Evolutionary conservation across 2,797 vertebrate species (phyloP), one percentile per base, ranked within the genome.

Genomic region (Cossypha caffra): DNA sequence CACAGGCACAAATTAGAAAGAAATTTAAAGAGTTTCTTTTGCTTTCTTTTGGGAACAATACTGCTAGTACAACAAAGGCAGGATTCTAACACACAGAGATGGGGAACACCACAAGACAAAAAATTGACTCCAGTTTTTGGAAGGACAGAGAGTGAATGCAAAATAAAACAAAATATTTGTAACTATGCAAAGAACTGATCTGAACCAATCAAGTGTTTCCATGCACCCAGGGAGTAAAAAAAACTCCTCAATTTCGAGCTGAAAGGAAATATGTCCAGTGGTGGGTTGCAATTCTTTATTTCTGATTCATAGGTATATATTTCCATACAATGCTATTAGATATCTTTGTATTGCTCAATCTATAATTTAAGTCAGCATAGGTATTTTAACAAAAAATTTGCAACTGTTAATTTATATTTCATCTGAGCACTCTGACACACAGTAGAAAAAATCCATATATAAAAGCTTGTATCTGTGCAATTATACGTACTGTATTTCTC

Each of bases 371-470:
- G 29, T 92, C 73, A 97, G 88, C 94, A 91, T 76, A 92, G 20
- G 11, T 81, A 50, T 89, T 97, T 96, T 91, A 95, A 94, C 83
- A 90, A 45, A 86, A 92, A 92, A 90, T 29, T 10, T 51, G 63
- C 94, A 95, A 91, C 94, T 94, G 91, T 47, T 86, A 37, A 82
- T 87, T 94, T 81, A 69, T 95, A 93, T 77, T 95, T 90, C 50
- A 95, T 97, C 85, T 96, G 83, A 97, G 93, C 95, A 96, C 85
- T 94, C 88, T 58, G 55, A 96, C 92, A 97, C 83, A 95, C 52
- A 62, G 94, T 97, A 98, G 96, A 97, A 97, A 97, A 98, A 96
- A 95, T 92, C 84, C 58, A 40, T 86, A 96, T 98, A 98, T 69
- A 98, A 98, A 97, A 98, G 93, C 92, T 87, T 96, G 87, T 61